Conservation (phyloP, 2,888 invertebrate species). For the Cabera pusaria region DNA sequence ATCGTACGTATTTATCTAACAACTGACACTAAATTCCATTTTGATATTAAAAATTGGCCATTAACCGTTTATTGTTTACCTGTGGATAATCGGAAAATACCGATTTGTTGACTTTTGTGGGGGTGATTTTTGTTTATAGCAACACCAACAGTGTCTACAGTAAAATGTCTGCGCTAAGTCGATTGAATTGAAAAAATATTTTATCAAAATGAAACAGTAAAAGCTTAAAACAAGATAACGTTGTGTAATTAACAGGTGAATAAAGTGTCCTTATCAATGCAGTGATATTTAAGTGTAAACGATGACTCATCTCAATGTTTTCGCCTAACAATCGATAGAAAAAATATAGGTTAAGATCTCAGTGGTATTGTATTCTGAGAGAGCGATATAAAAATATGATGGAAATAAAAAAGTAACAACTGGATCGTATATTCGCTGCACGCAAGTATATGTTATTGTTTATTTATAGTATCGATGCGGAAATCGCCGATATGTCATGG, state of each 20-base stretch:
- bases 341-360: constrained; percentile 81
- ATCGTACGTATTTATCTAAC: too few species aligned
- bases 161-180: constrained; percentile 77
- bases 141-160: constrained; percentile 52
- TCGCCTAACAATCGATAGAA: constrained; percentile 82
- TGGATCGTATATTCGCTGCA: constrained; percentile 53
- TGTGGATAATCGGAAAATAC: constrained; percentile 17
- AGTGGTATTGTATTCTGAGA: constrained; percentile 67
- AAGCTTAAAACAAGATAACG: constrained; percentile 50
- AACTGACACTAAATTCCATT: too few species aligned
- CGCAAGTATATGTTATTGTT: constrained; percentile 69
- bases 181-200: constrained; percentile 65
- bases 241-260: constrained; percentile 65
- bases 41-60: too few species aligned
- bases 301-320: constrained; percentile 72
- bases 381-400: constrained; percentile 63
- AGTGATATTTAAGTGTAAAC: constrained; percentile 48
- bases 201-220: constrained; percentile 62
- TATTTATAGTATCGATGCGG: constrained; percentile 76
- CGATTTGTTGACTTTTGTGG: constrained; percentile 16
- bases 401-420: constrained; percentile 56
- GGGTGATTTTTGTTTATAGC: constrained; percentile 31
- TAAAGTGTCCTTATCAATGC: constrained; percentile 44
- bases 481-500: constrained; percentile 75
- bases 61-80: too few species aligned